Evolutionary conservation across 2,797 vertebrate species (phyloP).

Genomic region (Rhinoraja longicauda): DNA sequence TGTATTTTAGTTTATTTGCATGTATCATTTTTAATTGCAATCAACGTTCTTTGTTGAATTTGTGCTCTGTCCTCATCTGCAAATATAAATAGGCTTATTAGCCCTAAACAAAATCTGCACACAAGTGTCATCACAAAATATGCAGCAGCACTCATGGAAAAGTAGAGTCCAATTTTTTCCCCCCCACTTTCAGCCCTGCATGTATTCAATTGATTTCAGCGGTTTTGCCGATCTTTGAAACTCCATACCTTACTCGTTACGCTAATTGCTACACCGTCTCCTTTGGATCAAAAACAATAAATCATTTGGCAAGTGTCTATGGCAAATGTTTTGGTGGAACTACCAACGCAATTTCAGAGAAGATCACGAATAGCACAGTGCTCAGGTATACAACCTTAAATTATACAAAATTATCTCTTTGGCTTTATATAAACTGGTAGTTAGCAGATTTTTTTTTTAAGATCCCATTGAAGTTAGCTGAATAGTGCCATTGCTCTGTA

Average conservation of each 20-base stretch:
- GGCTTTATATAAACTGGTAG: background rate
- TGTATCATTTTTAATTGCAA: background rate
- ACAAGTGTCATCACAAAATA: background rate
- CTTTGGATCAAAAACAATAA: background rate
- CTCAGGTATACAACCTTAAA: background rate
- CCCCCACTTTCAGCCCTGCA: background rate
- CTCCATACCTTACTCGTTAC: background rate
- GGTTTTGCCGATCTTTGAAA: constrained; percentile 1
- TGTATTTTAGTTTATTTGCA: background rate
- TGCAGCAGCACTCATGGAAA: background rate
- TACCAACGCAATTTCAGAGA: background rate
- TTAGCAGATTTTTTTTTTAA: background rate
- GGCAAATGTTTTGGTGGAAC: background rate
- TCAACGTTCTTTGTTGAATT: background rate
- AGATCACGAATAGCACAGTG: background rate
- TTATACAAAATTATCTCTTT: background rate
- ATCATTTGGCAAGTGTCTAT: constrained; percentile 3
- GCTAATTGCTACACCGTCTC: background rate
- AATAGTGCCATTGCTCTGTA: background rate
- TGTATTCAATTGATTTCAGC: background rate
- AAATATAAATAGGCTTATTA: background rate
- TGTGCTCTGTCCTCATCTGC: background rate
- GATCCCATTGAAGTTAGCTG: background rate
- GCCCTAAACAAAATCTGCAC: background rate
- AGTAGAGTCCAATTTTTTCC: background rate